Conservation (phyloP, 1,140 invertebrate species). For the Drosophila pruinosa region DNA sequence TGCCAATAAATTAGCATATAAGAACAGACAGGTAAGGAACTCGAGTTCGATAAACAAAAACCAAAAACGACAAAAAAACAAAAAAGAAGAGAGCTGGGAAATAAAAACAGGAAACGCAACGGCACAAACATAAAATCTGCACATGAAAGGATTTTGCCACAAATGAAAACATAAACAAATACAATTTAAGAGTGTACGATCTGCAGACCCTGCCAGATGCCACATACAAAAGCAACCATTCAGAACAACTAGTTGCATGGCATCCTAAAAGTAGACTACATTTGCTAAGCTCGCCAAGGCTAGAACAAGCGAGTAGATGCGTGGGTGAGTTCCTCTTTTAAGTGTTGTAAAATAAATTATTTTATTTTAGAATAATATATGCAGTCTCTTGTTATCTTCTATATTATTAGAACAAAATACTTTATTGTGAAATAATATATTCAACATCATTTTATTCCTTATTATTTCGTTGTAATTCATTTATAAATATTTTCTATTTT, state of each 20-base stretch:
- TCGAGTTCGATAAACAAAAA: no score
- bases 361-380: no score
- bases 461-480: no score
- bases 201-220: neutral
- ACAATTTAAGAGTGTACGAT: conserved; percentile 10
- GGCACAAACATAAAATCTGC: conserved; percentile 63
- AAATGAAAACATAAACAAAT: conserved; percentile 66
- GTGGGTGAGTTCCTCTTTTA: neutral
- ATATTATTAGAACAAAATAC: no score
- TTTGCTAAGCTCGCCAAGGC: neutral
- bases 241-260: neutral
- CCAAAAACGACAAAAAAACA: conserved; percentile 21
- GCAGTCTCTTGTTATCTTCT: no score
- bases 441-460: no score
- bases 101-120: conserved; percentile 27
- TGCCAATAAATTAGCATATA: conserved; percentile 77
- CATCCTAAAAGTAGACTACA: conserved; percentile 26
- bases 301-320: neutral
- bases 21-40: conserved; percentile 40
- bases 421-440: no score
- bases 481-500: no score
- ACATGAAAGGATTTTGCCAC: conserved; percentile 63
- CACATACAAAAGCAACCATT: neutral
- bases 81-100: neutral
- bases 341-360: no score